A percentile compares a stretch with the other conserved stretches of the same genome.
These are phyloP conservation scores for Antheraea pernyi DNA, from an alignment of 1,140 invertebrate species.

Conservation along the genomic window DNA sequence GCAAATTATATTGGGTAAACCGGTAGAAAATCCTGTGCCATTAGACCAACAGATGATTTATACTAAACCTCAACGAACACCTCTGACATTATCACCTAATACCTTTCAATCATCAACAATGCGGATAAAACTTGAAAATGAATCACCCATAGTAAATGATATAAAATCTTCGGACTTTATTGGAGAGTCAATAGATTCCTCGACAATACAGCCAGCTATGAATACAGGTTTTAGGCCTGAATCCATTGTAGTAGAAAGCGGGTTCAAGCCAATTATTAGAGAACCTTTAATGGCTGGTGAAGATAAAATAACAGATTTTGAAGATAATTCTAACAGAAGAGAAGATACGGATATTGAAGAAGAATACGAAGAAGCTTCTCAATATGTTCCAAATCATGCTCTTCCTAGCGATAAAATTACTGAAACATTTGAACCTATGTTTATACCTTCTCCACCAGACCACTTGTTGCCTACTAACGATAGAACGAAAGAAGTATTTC, in stretches of 20 bases:
- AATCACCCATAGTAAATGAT: constrained; percentile 43
- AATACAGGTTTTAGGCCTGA: constrained; percentile 90
- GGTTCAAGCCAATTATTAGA: constrained; percentile 89
- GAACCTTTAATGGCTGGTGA: constrained; percentile 78
- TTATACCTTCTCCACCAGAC: constrained; percentile 85
- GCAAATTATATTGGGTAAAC: constrained; percentile 76
- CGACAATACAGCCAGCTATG: constrained; percentile 74
- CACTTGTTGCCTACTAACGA: constrained; percentile 66
- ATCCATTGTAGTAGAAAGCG: constrained; percentile 89
- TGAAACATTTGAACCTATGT: constrained; percentile 86
- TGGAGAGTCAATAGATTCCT: constrained; percentile 59
- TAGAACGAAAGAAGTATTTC: constrained; percentile 68
- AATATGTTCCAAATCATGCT: constrained; percentile 69
- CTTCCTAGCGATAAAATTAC: constrained; percentile 74
- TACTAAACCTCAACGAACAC: constrained; percentile 49
- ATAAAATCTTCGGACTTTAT: constrained; percentile 78
- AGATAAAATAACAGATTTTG: constrained; percentile 76
- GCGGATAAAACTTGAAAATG: constrained; percentile 31
- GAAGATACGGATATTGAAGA: constrained; percentile 78
- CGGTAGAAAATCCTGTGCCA: constrained; percentile 71
- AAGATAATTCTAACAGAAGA: constrained; percentile 70
- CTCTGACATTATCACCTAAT: constrained; percentile 37
- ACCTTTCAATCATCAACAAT: constrained; percentile 33
- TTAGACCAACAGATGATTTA: constrained; percentile 71
- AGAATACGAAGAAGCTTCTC: constrained; percentile 73